phyloP scores from a whole-genome alignment of 2,113 vertebrate species.

The Ageneiosus marmoratus region DNA sequence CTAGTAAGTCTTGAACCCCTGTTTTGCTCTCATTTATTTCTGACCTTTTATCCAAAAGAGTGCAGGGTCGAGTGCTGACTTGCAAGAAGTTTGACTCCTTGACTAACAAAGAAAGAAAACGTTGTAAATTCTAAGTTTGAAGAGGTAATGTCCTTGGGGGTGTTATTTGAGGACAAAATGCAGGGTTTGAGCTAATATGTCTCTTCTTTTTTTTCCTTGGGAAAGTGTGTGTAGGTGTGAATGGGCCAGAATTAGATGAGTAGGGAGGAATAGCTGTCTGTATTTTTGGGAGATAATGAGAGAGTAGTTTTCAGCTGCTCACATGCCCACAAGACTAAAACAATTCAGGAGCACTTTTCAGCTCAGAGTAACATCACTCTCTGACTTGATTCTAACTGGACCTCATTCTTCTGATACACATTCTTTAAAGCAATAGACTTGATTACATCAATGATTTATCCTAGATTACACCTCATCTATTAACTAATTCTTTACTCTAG shows the following conservation, averaged over 20 bases:
- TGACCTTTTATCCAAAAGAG: not conserved
- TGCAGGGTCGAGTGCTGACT: not conserved
- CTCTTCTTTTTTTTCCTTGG: not conserved
- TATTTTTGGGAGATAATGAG: constrained; percentile 29
- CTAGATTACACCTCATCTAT: not conserved
- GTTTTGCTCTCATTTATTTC: not conserved
- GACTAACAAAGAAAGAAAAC: not conserved
- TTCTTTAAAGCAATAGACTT: constrained; percentile 1
- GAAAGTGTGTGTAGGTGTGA: constrained; percentile 30
- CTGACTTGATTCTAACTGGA: not conserved
- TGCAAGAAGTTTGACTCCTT: not conserved
- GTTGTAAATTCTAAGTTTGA: not conserved
- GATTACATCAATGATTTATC: not conserved
- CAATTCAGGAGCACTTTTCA: not conserved
- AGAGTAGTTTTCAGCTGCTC: constrained; percentile 11
- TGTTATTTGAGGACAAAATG: not conserved
- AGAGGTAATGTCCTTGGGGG: not conserved
- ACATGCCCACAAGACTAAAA: not conserved
- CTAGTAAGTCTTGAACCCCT: too few relatives aligned
- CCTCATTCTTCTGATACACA: constrained; percentile 10
- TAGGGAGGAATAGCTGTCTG: not conserved
- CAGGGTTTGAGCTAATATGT: not conserved
- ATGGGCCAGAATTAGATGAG: constrained; percentile 25
- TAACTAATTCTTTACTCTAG: not conserved
- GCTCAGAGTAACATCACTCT: not conserved